These are phyloP conservation scores for Zophobas atratus DNA, from an alignment of 1,140 invertebrate genomes.

Conservation along the genomic window DNA sequence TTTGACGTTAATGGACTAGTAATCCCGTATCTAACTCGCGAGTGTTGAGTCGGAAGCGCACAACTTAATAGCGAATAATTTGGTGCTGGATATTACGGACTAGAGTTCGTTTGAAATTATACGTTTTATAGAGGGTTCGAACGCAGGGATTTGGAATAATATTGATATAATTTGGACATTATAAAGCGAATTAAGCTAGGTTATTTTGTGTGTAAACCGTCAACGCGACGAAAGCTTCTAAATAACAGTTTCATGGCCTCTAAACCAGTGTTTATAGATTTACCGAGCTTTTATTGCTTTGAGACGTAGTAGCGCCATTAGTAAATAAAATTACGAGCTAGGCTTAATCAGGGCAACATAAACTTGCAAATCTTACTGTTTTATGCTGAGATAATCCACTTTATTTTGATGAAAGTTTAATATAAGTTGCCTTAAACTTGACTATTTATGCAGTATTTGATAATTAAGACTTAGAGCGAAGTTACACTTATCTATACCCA, in stretches of 20 bases:
- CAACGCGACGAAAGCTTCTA: slow-evolving; percentile 35
- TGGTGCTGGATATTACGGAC: not conserved
- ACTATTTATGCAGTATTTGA: no score
- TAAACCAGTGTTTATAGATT: slow-evolving; percentile 54
- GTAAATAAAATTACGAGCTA: slow-evolving; percentile 47
- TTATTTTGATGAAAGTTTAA: slow-evolving; percentile 26
- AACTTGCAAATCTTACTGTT: slow-evolving; percentile 7
- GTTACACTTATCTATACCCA: no score
- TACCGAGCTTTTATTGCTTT: slow-evolving; percentile 51
- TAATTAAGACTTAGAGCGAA: no score
- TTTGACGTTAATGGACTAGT: no score
- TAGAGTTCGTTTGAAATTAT: slow-evolving; percentile 1
- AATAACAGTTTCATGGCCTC: slow-evolving; percentile 47
- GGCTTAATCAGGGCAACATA: slow-evolving; percentile 14
- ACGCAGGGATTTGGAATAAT: slow-evolving; percentile 5
- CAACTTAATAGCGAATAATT: slow-evolving; percentile 12
- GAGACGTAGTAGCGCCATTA: slow-evolving; percentile 48
- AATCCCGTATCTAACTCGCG: no score
- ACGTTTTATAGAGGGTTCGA: slow-evolving; percentile 16
- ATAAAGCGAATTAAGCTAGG: slow-evolving; percentile 20
- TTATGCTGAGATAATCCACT: not conserved
- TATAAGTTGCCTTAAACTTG: not conserved
- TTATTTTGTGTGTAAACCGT: slow-evolving; percentile 17
- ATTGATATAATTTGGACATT: slow-evolving; percentile 31
- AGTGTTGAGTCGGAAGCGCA: not conserved